Percentiles rank a stretch among this genome's conserved stretches.
phyloP scores from a whole-genome alignment of 2,888 invertebrate species.

The Altica lythri region DNA sequence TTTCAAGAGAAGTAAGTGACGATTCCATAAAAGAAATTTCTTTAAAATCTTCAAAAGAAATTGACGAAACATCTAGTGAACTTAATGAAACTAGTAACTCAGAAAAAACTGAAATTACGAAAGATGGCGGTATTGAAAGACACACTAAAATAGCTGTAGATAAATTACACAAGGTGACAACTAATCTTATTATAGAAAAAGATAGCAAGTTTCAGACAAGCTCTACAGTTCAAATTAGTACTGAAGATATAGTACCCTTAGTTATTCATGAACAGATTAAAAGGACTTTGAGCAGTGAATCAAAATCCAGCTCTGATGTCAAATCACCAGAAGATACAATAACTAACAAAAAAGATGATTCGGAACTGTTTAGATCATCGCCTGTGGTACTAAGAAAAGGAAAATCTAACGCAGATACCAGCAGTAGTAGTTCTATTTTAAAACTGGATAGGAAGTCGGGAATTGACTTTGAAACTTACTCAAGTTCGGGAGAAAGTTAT shows the following conservation, averaged over 20 bases:
- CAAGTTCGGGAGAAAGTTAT: constrained; percentile 87
- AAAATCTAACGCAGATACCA: constrained; percentile 53
- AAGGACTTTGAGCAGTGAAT: constrained; percentile 57
- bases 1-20: constrained; percentile 31
- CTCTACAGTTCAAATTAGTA: too few species aligned
- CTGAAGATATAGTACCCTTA: too few species aligned
- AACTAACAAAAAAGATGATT: constrained; percentile 51
- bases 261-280: constrained; percentile 48
- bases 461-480: constrained; percentile 78
- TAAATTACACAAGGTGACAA: constrained; percentile 35
- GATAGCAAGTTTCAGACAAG: constrained; percentile 41
- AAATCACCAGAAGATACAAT: constrained; percentile 62
- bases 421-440: constrained; percentile 52
- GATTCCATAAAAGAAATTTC: constrained; percentile 39
- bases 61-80: constrained; percentile 39
- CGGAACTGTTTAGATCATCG: constrained; percentile 39
- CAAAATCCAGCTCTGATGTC: constrained; percentile 56
- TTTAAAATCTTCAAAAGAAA: constrained; percentile 39
- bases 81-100: constrained; percentile 34
- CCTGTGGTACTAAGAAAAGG: constrained; percentile 53
- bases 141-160: constrained; percentile 40
- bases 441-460: constrained; percentile 72
- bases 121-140: constrained; percentile 41
- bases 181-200: constrained; percentile 35
- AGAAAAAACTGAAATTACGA: constrained; percentile 43